These are phyloP conservation scores for Ferdinandea cuprea DNA, from an alignment of 2,888 invertebrate species.

Conservation along the genomic window DNA sequence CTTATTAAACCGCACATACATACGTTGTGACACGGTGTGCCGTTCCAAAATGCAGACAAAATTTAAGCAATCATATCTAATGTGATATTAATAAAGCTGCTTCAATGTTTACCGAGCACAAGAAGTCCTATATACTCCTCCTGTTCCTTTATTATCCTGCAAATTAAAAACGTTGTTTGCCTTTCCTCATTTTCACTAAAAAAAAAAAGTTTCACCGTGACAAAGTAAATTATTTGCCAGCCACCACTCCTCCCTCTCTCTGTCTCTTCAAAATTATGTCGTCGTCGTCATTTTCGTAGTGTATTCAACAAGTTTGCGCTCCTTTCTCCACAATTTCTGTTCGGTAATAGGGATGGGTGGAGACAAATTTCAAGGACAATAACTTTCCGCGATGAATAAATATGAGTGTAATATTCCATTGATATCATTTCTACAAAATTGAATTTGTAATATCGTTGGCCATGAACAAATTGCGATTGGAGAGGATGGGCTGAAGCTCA, in stretches of 20 bases:
- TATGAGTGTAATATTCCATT: slow-evolving; percentile 69
- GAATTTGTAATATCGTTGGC: slow-evolving; percentile 74
- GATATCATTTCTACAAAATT: slow-evolving; percentile 73
- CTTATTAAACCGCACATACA: slow-evolving; percentile 21
- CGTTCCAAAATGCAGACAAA: slow-evolving; percentile 45
- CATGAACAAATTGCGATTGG: slow-evolving; percentile 48
- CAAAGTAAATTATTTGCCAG: slow-evolving; percentile 72
- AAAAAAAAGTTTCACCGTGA: slow-evolving; percentile 53
- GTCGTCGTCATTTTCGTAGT: slow-evolving; percentile 13
- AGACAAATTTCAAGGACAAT: slow-evolving; percentile 72
- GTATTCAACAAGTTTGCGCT: slow-evolving; percentile 66
- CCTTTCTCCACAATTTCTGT: slow-evolving; percentile 1
- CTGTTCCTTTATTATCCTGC: slow-evolving; percentile 25
- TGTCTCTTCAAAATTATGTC: slow-evolving; percentile 53
- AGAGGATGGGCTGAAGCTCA: not conserved
- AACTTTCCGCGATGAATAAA: slow-evolving; percentile 65
- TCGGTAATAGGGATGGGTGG: not conserved
- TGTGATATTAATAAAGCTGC: slow-evolving; percentile 72
- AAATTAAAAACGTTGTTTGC: slow-evolving; percentile 49
- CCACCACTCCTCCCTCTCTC: slow-evolving; percentile 37
- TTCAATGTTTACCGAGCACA: slow-evolving; percentile 52
- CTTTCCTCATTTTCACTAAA: slow-evolving; percentile 28
- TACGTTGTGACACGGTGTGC: not conserved
- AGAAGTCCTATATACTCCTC: slow-evolving; percentile 19
- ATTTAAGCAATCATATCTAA: slow-evolving; percentile 63